phyloP scores from a whole-genome alignment of 1,140 invertebrate genomes.

The Drosophila trapezifrons region DNA sequence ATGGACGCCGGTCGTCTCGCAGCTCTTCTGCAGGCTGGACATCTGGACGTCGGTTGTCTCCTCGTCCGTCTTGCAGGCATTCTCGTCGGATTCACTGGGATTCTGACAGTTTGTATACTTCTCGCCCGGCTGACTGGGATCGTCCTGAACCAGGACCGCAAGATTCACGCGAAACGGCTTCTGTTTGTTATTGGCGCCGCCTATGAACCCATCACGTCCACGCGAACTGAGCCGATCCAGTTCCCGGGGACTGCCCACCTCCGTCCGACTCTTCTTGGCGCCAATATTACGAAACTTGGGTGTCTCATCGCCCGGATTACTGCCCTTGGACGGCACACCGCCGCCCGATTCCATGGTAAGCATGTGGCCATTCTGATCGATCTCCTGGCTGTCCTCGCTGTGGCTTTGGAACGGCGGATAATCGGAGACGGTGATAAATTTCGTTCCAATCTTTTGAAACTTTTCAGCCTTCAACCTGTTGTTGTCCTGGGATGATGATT shows the following conservation, averaged over 20 bases:
- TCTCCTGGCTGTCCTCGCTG: conserved; percentile 43
- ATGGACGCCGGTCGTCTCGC: conserved; percentile 86
- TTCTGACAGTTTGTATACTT: conserved; percentile 82
- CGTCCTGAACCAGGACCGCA: conserved; percentile 65
- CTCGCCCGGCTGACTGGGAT: conserved; percentile 62
- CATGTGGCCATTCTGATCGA: conserved; percentile 44
- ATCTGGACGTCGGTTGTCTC: conserved; percentile 62
- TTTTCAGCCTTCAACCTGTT: conserved; percentile 43
- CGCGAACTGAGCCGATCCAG: conserved; percentile 55
- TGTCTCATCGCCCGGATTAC: conserved; percentile 38
- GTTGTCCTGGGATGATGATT: conserved; percentile 43
- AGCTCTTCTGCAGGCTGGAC: conserved; percentile 85
- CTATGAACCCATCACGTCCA: conserved; percentile 67
- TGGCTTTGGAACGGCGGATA: conserved; percentile 50
- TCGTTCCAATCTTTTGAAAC: conserved; percentile 48
- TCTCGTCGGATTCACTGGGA: conserved; percentile 87
- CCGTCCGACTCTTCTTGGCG: conserved; percentile 61
- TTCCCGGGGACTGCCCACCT: conserved; percentile 64
- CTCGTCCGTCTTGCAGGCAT: conserved; percentile 86
- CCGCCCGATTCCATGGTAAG: conserved; percentile 54
- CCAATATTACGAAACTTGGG: conserved; percentile 69
- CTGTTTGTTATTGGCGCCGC: conserved; percentile 64
- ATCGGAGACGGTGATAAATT: conserved; percentile 51
- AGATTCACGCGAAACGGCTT: conserved; percentile 74
- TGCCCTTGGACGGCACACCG: conserved; percentile 42